Conservation (phyloP, 2,797 vertebrate species). For the Micrastur ruficollis region DNA sequence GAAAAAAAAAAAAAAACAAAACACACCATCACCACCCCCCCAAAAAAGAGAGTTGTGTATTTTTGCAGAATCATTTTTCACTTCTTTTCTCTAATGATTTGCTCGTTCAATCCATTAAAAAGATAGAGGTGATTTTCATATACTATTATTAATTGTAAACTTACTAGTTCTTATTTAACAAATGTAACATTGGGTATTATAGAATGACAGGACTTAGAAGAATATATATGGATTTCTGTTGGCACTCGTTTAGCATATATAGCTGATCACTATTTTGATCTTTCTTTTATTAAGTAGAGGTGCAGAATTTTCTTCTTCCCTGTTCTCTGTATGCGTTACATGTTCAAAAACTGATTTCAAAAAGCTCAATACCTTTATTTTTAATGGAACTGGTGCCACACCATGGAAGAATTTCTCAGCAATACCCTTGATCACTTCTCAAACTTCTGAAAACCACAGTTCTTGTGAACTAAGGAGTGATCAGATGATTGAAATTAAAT, state of each 20-base stretch:
- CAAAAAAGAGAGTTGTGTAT: not conserved
- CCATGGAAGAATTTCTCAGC: not conserved
- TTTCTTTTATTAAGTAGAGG: not conserved
- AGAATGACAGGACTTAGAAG: not conserved
- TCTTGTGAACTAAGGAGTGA: not conserved
- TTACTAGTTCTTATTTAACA: not conserved
- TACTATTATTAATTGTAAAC: not conserved
- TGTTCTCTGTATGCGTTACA: rapidly evolving
- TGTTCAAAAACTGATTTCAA: not conserved
- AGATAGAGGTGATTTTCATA: not conserved
- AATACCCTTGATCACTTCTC: not conserved
- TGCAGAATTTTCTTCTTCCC: not conserved
- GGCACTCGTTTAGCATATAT: not conserved
- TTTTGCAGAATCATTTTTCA: not conserved
- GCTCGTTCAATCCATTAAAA: not conserved
- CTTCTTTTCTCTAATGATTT: not conserved
- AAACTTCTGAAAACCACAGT: not conserved
- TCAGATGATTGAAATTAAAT: not conserved
- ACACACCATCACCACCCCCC: too few relatives aligned
- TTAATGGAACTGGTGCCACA: not conserved
- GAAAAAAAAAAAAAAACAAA: not conserved
- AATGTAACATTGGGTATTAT: not conserved
- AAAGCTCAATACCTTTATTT: not conserved
- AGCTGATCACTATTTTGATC: not conserved
- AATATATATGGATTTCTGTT: not conserved